phyloP scores from a whole-genome alignment of 2,888 invertebrate species.

The Byasa hedistus region DNA sequence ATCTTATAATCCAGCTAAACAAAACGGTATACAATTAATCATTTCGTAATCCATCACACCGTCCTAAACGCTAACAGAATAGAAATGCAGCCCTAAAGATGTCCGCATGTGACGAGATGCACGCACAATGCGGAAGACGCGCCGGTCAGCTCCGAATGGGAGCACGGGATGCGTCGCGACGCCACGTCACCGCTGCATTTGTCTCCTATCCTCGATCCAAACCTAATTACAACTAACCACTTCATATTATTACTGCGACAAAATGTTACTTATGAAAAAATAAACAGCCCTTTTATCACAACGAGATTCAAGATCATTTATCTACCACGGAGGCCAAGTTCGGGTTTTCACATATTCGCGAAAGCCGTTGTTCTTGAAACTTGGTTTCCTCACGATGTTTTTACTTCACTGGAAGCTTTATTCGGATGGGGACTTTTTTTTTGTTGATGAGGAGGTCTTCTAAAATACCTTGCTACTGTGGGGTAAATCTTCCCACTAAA shows the following conservation, averaged over 20 bases:
- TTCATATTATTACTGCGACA: neutral
- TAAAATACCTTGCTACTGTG: too few species aligned
- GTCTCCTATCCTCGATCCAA: slow-evolving; percentile 39
- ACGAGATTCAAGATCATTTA: too few species aligned
- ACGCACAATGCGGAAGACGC: slow-evolving; percentile 73
- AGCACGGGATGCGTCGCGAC: slow-evolving; percentile 65
- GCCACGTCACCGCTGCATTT: slow-evolving; percentile 59
- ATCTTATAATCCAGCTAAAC: neutral
- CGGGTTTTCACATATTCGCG: too few species aligned
- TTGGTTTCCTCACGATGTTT: too few species aligned
- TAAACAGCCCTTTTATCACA: too few species aligned
- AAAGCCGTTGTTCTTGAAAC: too few species aligned
- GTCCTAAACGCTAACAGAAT: slow-evolving; percentile 35
- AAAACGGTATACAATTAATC: slow-evolving; percentile 11
- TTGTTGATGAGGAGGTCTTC: too few species aligned
- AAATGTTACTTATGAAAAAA: neutral
- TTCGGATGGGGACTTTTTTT: too few species aligned
- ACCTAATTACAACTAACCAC: slow-evolving; percentile 31
- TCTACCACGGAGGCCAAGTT: too few species aligned
- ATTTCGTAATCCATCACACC: slow-evolving; percentile 31
- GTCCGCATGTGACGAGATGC: slow-evolving; percentile 66
- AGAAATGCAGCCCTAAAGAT: slow-evolving; percentile 60
- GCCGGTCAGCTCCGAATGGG: slow-evolving; percentile 65
- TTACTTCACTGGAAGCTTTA: too few species aligned
- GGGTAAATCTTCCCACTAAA: too few species aligned